Evolutionary conservation across 2,797 vertebrate genomes (phyloP).

Genomic region (Cryptoprocta ferox): DNA sequence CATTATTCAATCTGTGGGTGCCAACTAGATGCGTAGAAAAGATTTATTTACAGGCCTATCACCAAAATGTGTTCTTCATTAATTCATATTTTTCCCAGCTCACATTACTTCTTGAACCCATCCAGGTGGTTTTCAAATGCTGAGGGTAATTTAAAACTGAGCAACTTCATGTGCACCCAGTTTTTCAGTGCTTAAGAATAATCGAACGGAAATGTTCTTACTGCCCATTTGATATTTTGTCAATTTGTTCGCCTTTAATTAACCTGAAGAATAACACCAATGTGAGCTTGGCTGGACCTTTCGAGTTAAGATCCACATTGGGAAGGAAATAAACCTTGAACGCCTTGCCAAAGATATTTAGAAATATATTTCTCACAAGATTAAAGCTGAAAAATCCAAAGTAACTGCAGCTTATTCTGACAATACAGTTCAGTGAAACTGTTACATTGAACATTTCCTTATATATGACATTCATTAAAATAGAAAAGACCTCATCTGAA

Average conservation of each 20-base stretch:
- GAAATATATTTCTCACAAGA: conserved; percentile 68
- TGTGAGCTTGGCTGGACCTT: conserved; percentile 54
- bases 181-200: conserved; percentile 73
- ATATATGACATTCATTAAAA: conserved; percentile 73
- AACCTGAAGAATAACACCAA: conserved; percentile 64
- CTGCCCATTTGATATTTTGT: conserved; percentile 76
- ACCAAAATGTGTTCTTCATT: conserved; percentile 86
- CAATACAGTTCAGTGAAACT: conserved; percentile 47
- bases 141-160: conserved; percentile 81
- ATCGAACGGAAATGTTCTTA: conserved; percentile 69
- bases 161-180: conserved; percentile 69
- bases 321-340: conserved; percentile 57
- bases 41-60: conserved; percentile 83
- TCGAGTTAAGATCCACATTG: conserved; percentile 67
- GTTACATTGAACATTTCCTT: conserved; percentile 58
- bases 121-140: conserved; percentile 84
- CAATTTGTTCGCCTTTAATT: conserved; percentile 82
- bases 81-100: conserved; percentile 86
- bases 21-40: conserved; percentile 78
- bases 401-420: conserved; percentile 51
- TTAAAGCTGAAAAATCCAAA: conserved; percentile 71
- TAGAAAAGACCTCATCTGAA: conserved; percentile 67
- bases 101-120: conserved; percentile 83
- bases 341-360: conserved; percentile 64
- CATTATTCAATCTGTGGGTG: conserved; percentile 80